Evolutionary conservation across 2,888 invertebrate species (phyloP).

Genomic region (Drosophila algonquin): DNA sequence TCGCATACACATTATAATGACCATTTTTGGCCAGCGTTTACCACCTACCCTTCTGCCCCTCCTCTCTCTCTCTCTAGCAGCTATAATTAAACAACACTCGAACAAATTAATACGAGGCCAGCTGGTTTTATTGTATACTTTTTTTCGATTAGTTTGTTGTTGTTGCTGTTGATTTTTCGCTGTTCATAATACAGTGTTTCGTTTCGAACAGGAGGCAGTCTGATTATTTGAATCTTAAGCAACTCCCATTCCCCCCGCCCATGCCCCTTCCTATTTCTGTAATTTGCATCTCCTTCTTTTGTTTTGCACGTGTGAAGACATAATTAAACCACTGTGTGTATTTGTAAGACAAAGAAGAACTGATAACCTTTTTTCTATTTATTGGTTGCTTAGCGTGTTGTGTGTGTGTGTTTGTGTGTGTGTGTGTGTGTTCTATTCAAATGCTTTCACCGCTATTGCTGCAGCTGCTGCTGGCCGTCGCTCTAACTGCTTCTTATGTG

Average conservation of each 20-base stretch:
- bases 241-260: not conserved
- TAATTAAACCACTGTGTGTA: not conserved
- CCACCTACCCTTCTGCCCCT: not conserved
- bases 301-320: not conserved
- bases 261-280: not conserved
- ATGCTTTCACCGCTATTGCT: not conserved
- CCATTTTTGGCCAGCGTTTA: not conserved
- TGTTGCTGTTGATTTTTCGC: not conserved
- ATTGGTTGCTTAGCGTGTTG: not conserved
- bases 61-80: not conserved
- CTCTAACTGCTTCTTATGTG: not conserved
- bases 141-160: not conserved
- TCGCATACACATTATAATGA: not conserved
- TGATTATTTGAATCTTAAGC: not conserved
- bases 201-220: not conserved
- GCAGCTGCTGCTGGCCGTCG: not conserved
- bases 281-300: too few species aligned
- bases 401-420: not conserved
- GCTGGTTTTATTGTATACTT: slow-evolving; percentile 12
- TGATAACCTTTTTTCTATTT: not conserved
- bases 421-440: not conserved
- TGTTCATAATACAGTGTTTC: not conserved
- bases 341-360: not conserved
- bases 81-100: slow-evolving; percentile 42
- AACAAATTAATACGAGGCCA: slow-evolving; percentile 42